A percentile compares a stretch with the other conserved stretches of the same genome.
These are phyloP conservation scores for Eriocheir sinensis DNA, from an alignment of 1,140 invertebrate genomes.

Conservation along the genomic window DNA sequence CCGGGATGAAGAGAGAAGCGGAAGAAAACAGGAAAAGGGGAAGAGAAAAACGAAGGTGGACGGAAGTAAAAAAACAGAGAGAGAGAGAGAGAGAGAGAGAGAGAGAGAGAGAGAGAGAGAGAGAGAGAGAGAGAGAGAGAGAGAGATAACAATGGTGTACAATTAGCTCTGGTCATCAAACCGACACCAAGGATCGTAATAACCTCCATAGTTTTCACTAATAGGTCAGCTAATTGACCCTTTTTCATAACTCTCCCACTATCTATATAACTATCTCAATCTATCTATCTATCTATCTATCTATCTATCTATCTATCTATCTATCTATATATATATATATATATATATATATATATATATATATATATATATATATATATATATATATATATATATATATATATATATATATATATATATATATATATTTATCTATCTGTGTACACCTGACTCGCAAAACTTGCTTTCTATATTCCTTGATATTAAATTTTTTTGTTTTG, in stretches of 20 bases:
- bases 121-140: constrained; percentile 18
- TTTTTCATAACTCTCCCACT: constrained; percentile 39
- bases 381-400: constrained; percentile 25
- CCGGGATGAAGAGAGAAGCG: no score
- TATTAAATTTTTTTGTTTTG: no score
- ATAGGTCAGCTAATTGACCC: neutral
- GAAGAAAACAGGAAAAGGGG: no score
- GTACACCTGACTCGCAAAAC: no score
- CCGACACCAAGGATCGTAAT: no score
- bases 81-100: no score
- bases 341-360: constrained; percentile 51
- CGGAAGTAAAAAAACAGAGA: no score
- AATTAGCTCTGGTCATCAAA: no score
- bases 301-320: neutral
- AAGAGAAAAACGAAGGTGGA: no score
- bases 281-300: constrained; percentile 43
- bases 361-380: constrained; percentile 45
- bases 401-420: constrained; percentile 40
- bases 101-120: constrained; percentile 5
- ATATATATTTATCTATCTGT: neutral
- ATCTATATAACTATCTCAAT: constrained; percentile 8
- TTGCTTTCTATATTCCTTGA: no score
- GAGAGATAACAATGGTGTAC: neutral
- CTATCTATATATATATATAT: constrained; percentile 38
- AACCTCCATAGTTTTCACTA: neutral